Percentiles rank a stretch among this genome's conserved stretches.
Evolutionary conservation across 37 sponge, comb jelly and placozoan genomes (phyloP).

Genomic region (Crambe crambe): DNA sequence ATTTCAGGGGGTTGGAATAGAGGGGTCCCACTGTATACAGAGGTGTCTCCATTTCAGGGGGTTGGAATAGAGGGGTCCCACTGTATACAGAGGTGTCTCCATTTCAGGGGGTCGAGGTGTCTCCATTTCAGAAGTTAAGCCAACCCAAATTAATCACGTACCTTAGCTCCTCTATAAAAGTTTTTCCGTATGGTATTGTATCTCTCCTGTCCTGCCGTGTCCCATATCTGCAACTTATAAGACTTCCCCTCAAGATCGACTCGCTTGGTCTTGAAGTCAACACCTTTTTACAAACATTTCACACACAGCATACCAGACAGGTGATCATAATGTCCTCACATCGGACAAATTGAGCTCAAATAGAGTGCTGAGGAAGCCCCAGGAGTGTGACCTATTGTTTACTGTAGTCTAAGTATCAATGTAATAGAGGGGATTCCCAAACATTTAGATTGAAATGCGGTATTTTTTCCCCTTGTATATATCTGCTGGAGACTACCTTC

Average conservation of each 20-base stretch:
- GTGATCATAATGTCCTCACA: background rate
- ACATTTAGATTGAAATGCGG: no score
- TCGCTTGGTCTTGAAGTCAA: constrained; percentile 70
- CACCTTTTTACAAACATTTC: constrained; percentile 62
- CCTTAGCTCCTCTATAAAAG: constrained; percentile 82
- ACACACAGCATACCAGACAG: no score
- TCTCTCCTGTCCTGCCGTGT: constrained; percentile 87
- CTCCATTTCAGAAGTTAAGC: no score
- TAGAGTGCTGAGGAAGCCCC: background rate
- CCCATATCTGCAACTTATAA: constrained; percentile 74
- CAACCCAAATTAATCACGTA: constrained; percentile 2
- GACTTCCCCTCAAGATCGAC: constrained; percentile 4
- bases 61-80: no score
- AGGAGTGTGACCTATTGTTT: background rate
- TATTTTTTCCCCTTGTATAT: no score
- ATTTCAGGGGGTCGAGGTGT: no score
- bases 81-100: no score
- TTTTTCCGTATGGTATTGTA: constrained; percentile 68
- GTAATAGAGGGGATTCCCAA: no score
- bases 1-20: no score
- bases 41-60: no score
- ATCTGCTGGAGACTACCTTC: no score
- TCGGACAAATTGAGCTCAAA: background rate
- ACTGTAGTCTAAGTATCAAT: background rate
- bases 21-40: no score